These are phyloP conservation scores for Glossosoma conforme DNA, from an alignment of 1,140 invertebrate species.

Conservation along the genomic window DNA sequence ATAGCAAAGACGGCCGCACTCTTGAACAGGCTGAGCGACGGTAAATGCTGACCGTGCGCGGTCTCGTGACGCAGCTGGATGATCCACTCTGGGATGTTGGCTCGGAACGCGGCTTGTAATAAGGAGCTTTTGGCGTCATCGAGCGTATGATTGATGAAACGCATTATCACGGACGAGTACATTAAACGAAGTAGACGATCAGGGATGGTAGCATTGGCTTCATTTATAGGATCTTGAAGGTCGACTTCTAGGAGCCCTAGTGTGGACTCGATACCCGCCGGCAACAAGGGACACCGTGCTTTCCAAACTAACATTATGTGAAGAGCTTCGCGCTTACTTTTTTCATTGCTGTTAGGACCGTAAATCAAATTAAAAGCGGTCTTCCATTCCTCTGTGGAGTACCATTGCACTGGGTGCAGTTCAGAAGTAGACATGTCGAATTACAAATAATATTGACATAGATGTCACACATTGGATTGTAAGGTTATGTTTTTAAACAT, in stretches of 20 bases:
- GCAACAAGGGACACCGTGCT: conserved; percentile 57
- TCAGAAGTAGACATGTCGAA: background rate
- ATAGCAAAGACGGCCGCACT: conserved; percentile 52
- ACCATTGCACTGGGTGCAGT: conserved; percentile 22
- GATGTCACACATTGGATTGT: too few species aligned
- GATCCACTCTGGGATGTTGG: conserved; percentile 61
- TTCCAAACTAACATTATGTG: conserved; percentile 57
- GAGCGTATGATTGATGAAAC: conserved; percentile 58
- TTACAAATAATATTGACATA: too few species aligned
- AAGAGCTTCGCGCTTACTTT: conserved; percentile 46
- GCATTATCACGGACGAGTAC: conserved; percentile 58
- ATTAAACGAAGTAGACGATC: conserved; percentile 52
- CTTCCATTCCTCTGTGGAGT: conserved; percentile 26
- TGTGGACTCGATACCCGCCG: conserved; percentile 63
- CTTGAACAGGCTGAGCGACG: conserved; percentile 51
- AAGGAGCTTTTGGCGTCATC: conserved; percentile 51
- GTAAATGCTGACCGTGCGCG: conserved; percentile 57
- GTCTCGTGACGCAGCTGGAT: conserved; percentile 61
- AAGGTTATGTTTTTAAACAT: too few species aligned
- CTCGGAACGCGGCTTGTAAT: conserved; percentile 52
- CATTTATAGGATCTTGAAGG: conserved; percentile 20
- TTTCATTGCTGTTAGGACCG: conserved; percentile 39
- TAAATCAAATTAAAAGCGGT: conserved; percentile 46
- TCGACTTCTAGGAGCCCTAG: conserved; percentile 60
- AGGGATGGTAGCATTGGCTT: conserved; percentile 30